These are phyloP conservation scores for Oryctes rhinoceros DNA, from an alignment of 1,140 invertebrate species.

Conservation along the genomic window DNA sequence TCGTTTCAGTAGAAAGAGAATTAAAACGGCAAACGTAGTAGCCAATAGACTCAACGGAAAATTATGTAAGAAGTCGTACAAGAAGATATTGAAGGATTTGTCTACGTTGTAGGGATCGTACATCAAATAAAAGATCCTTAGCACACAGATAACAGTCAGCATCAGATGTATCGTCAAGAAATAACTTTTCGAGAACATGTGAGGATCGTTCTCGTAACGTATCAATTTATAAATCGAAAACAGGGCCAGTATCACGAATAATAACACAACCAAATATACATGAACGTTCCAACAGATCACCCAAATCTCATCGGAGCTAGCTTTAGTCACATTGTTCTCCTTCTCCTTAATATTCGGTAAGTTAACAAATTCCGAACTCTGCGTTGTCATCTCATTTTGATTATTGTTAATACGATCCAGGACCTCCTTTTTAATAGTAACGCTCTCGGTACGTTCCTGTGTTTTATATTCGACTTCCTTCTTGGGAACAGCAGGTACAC, in stretches of 20 bases:
- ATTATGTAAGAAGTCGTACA: conserved; percentile 83
- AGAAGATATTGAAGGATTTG: conserved; percentile 76
- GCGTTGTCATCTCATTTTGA: conserved; percentile 55
- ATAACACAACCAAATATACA: conserved; percentile 82
- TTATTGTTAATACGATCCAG: conserved; percentile 44
- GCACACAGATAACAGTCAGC: conserved; percentile 79
- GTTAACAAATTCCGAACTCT: conserved; percentile 57
- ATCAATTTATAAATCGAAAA: conserved; percentile 85
- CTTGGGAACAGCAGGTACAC: conserved; percentile 22
- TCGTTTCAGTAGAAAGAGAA: conserved; percentile 82
- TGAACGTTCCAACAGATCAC: conserved; percentile 88
- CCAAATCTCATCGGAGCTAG: conserved; percentile 67
- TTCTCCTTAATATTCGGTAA: conserved; percentile 58
- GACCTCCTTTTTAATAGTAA: conserved; percentile 54
- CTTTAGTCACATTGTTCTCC: conserved; percentile 52
- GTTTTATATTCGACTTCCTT: conserved; percentile 42
- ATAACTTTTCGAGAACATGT: conserved; percentile 82
- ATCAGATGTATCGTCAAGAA: conserved; percentile 85
- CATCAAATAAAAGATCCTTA: conserved; percentile 85
- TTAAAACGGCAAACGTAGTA: conserved; percentile 84
- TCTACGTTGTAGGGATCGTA: conserved; percentile 90
- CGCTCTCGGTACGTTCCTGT: conserved; percentile 53
- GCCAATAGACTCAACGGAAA: conserved; percentile 85
- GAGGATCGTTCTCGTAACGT: conserved; percentile 80
- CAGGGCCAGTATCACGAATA: conserved; percentile 82